Conservation (phyloP, 2,888 invertebrate species). For the Conops quadrifasciatus region DNA sequence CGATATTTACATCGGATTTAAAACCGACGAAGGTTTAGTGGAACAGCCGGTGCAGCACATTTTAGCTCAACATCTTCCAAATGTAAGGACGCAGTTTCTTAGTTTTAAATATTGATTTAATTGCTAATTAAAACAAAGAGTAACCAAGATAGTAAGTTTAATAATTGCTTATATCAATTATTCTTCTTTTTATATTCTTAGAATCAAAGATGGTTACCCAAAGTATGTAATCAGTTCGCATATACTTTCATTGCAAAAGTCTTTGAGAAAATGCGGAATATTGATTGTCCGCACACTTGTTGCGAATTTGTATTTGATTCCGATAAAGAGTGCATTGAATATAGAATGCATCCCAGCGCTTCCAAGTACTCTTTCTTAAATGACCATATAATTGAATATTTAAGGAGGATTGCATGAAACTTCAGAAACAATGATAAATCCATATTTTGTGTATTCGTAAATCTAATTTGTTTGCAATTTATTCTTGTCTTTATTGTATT, state of each 20-base stretch:
- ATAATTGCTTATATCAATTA: neutral
- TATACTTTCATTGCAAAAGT: conserved; percentile 14
- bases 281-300: conserved; percentile 17
- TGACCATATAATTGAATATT: conserved; percentile 11
- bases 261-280: neutral
- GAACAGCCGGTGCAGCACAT: neutral
- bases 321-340: neutral
- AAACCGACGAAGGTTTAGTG: neutral
- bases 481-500: too few relatives aligned
- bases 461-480: too few relatives aligned
- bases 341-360: conserved; percentile 15
- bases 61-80: neutral
- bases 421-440: neutral
- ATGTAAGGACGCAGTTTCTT: neutral
- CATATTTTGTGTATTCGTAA: too few relatives aligned
- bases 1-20: conserved; percentile 21
- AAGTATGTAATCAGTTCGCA: conserved; percentile 12
- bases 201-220: conserved; percentile 13
- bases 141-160: too few relatives aligned
- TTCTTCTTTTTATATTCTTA: neutral
- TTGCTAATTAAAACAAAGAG: too few relatives aligned
- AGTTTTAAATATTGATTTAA: neutral
- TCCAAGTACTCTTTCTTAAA: conserved; percentile 17
- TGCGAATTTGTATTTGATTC: conserved; percentile 16
- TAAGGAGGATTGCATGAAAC: neutral